Base-by-base conservation (phyloP, 2,888 invertebrate genomes). In the Silvanus unidentatus region DNA sequence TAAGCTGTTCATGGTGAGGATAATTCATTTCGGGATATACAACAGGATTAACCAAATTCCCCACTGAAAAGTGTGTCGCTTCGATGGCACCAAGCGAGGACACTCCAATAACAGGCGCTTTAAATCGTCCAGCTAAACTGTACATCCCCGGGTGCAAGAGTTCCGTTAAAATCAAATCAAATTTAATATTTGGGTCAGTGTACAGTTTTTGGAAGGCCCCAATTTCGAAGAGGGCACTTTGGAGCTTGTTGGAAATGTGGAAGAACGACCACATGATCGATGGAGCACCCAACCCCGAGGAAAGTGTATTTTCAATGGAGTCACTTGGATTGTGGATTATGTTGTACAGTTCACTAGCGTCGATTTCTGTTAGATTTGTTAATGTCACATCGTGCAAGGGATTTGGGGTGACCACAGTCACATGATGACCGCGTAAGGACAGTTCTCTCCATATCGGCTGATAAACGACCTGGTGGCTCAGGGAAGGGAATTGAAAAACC, bases 291-390 rank as follows among this genome's bases (percentile, higher is more conserved):
- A 13, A 15, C 2, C 42, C 45, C 16, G 42, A 42, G n/a, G 45
- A 42, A 14, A 38, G 16, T 10, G 27, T 45, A 10, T 16, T 37
- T 41, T 45, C 40, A 3, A 45, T 32, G 5, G 32, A 5, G 4
- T 32, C 32, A n/a, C 10, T 12, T 32, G 32, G 32, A 2, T 9
- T 61, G 37, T 58, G 37, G 14, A 58, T 57, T 9, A 57, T 53
- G 38, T 54, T 48, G 15, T 15, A 13, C 3, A 37, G 4, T 6
- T 47, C 38, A 53, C 60, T 51, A 4, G 62, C 54, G 42, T 65
- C 60, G n/a, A 68, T 64, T 59, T 68, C 66, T 1, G 63, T 66
- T 14, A 68, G 44, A 45, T 67, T 68, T 3, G 49, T 49, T 40
- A 68, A 47, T 1, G 46, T 38, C 0, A 56, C 47, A 40, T 66